Evolutionary conservation across 1,140 invertebrate genomes (phyloP).

Genomic region (Lerema accius): DNA sequence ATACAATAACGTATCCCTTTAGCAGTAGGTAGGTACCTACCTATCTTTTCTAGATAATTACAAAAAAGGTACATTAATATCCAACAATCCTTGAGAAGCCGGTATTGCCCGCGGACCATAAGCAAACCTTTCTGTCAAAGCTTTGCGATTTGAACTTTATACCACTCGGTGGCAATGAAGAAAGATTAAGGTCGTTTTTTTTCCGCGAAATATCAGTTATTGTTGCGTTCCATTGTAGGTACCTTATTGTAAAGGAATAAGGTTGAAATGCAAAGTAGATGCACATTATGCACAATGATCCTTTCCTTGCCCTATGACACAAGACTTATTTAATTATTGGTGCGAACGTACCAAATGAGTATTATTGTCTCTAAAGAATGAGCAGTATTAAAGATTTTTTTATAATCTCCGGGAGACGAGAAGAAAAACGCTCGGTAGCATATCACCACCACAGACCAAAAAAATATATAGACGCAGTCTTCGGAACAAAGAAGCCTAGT

Average conservation of each 20-base stretch:
- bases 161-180: slow-evolving; percentile 1
- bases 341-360: background rate
- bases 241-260: background rate
- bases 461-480: too few species aligned
- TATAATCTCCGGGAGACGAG: too few species aligned
- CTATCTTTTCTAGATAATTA: too few species aligned
- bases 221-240: background rate
- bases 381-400: too few species aligned
- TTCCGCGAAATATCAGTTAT: background rate
- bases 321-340: background rate
- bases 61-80: too few species aligned
- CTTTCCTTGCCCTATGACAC: background rate
- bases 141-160: slow-evolving; percentile 14
- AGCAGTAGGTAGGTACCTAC: too few species aligned
- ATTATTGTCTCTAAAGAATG: too few species aligned
- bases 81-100: background rate
- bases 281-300: background rate
- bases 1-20: too few species aligned
- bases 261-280: background rate
- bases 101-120: background rate
- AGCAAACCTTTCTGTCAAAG: slow-evolving; percentile 4
- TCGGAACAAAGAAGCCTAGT: too few species aligned
- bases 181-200: slow-evolving; percentile 6
- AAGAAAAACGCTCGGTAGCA: too few species aligned
- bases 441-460: too few species aligned